Evolutionary conservation across 2,797 vertebrate genomes (phyloP).

Genomic region (Hydrolagus colliei): DNA sequence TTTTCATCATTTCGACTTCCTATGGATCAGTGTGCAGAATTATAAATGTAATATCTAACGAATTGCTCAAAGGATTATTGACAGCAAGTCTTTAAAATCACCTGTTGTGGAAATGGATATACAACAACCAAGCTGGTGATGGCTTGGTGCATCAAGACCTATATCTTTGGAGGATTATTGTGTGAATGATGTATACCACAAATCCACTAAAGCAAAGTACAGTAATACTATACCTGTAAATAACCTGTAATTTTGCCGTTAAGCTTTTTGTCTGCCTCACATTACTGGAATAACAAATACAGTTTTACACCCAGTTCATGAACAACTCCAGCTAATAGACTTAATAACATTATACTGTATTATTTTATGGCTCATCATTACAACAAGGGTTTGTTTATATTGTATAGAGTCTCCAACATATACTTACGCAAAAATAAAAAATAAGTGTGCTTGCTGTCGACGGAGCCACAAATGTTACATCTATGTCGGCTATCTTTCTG

Average conservation of each 20-base stretch:
- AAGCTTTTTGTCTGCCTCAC: not conserved
- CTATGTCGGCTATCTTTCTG: no score
- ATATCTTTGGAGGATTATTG: not conserved
- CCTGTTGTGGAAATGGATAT: not conserved
- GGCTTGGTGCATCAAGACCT: not conserved
- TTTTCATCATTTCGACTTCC: not conserved
- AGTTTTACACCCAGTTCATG: not conserved
- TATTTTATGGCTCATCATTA: no score
- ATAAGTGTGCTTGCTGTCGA: no score
- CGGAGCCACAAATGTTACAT: no score
- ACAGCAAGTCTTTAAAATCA: not conserved
- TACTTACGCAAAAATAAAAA: no score
- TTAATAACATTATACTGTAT: no score
- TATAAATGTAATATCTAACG: not conserved
- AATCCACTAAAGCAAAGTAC: not conserved
- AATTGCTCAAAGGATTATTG: conserved; percentile 1
- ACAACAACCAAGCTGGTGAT: conserved; percentile 6
- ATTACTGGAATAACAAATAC: not conserved
- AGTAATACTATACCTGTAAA: not conserved
- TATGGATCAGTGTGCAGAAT: not conserved
- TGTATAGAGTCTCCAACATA: no score
- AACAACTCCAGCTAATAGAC: not conserved
- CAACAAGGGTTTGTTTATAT: no score
- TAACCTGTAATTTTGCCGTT: not conserved
- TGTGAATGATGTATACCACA: not conserved